Conservation (phyloP, 2,797 vertebrate genomes). For the Phataginus tetradactyla region DNA sequence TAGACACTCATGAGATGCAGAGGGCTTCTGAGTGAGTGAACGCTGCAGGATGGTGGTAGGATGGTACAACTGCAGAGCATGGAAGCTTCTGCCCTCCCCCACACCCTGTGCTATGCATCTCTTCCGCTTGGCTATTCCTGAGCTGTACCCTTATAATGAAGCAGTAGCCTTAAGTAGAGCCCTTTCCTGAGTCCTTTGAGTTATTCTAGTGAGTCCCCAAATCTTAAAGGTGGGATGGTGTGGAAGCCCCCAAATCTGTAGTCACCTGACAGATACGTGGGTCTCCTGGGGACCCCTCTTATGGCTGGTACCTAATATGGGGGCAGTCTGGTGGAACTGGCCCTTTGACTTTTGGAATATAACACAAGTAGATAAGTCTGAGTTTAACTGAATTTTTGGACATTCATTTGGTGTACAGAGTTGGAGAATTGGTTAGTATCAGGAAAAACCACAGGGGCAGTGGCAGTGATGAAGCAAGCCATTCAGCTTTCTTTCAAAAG, state of each 20-base stretch:
- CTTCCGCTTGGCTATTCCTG: not conserved
- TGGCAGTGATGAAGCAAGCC: not conserved
- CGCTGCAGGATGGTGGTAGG: not conserved
- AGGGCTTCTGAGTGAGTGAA: not conserved
- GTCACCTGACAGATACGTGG: not conserved
- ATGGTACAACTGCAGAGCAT: not conserved
- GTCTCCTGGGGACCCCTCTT: not conserved
- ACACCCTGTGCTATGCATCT: not conserved
- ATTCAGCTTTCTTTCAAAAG: not conserved
- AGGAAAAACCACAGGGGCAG: not conserved
- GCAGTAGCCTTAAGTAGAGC: not conserved
- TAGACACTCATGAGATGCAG: not conserved
- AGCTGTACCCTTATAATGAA: not conserved
- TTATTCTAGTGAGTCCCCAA: not conserved
- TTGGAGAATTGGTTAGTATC: not conserved
- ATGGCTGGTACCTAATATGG: not conserved
- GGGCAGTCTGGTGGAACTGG: not conserved
- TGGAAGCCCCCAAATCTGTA: not conserved
- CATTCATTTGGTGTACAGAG: too few relatives aligned
- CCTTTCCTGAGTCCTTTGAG: not conserved
- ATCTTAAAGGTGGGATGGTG: not conserved
- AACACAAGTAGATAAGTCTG: accelerated
- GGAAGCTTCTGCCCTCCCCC: accelerated
- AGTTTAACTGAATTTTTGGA: accelerated
- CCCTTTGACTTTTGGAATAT: not conserved